A percentile compares a stretch with the other conserved stretches of the same genome.
Conservation (phyloP, 2,797 vertebrate genomes). For the Gastrophryne carolinensis region DNA sequence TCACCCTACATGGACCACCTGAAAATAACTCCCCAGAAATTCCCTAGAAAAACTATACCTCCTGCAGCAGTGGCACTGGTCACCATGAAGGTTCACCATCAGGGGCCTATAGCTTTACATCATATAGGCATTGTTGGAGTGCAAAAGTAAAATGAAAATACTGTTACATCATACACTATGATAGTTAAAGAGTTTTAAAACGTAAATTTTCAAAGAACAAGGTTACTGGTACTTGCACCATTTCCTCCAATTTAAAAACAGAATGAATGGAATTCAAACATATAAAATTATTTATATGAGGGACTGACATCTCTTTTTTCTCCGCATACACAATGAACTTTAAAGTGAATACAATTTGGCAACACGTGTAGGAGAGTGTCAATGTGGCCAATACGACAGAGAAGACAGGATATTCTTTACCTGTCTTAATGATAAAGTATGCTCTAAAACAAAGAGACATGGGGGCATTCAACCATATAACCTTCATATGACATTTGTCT, state of each 20-base stretch:
- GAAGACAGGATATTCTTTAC: constrained; percentile 18
- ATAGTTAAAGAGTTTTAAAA: constrained; percentile 19
- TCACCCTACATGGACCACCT: too few relatives aligned
- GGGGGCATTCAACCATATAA: constrained; percentile 40
- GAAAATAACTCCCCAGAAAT: too few relatives aligned
- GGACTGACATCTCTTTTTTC: not conserved
- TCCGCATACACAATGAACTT: not conserved
- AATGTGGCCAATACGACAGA: not conserved
- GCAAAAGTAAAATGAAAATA: too few relatives aligned
- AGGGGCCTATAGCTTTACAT: too few relatives aligned
- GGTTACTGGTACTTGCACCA: not conserved
- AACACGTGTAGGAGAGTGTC: not conserved
- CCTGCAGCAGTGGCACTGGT: too few relatives aligned
- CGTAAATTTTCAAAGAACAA: constrained; percentile 7
- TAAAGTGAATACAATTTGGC: not conserved
- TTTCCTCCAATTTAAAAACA: not conserved
- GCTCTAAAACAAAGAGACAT: constrained; percentile 27
- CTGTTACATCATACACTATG: too few relatives aligned
- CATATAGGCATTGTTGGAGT: too few relatives aligned
- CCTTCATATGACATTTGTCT: constrained; percentile 38
- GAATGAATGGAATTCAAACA: not conserved
- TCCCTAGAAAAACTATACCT: too few relatives aligned
- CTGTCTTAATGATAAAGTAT: constrained; percentile 46
- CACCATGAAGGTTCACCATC: too few relatives aligned
- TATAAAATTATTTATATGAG: constrained; percentile 15